Percentiles rank a stretch among this genome's conserved stretches.
These are phyloP conservation scores for Trachythela sp. DNA, from an alignment of 64 coral and sea anemone species.

Conservation along the genomic window DNA sequence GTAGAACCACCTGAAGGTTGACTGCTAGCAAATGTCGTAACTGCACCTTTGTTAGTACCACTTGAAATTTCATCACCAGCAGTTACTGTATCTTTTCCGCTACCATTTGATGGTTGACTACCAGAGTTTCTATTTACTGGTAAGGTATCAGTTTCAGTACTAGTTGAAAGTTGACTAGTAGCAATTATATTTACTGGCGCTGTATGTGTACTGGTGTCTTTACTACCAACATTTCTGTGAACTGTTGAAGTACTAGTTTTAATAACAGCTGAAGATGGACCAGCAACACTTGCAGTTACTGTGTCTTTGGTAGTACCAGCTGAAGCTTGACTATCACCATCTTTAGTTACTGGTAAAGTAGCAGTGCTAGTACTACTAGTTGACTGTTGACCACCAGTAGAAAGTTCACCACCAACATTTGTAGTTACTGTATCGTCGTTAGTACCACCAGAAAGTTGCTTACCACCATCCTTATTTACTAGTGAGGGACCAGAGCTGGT, in stretches of 20 bases:
- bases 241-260: not conserved
- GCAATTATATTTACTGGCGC: too few relatives aligned
- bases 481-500: too few relatives aligned
- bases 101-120: not conserved
- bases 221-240: too few relatives aligned
- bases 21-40: not conserved
- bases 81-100: not conserved
- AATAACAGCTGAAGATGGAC: not conserved
- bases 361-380: too few relatives aligned
- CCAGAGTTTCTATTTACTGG: not conserved
- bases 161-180: too few relatives aligned
- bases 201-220: too few relatives aligned
- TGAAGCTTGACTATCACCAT: not conserved
- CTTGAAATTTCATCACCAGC: not conserved
- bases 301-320: not conserved
- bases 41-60: not conserved
- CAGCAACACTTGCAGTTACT: not conserved
- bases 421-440: too few relatives aligned
- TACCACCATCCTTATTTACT: too few relatives aligned
- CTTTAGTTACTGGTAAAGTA: not conserved
- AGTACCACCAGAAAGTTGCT: too few relatives aligned
- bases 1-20: not conserved
- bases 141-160: too few relatives aligned
- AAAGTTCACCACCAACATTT: too few relatives aligned
- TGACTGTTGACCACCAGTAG: too few relatives aligned